Evolutionary conservation across 1,140 invertebrate species (phyloP), one percentile per base, ranked within the genome.

Genomic region (Leptinotarsa texana): DNA sequence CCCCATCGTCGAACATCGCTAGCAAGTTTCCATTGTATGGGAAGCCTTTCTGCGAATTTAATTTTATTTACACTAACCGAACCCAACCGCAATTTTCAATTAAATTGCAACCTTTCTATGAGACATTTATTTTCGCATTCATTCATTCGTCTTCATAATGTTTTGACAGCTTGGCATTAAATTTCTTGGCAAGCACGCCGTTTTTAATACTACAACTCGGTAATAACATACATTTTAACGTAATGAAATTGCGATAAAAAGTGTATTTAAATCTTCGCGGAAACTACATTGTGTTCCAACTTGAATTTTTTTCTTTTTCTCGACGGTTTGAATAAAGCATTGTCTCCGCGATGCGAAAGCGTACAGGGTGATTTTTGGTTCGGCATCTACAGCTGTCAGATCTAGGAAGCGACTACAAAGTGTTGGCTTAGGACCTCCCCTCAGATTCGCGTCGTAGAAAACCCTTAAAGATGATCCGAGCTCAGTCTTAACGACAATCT

Each of bases 211-310:
- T 57, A 70, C 69, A 22, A 70, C 63, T 65, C 69, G 69, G 69
- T 70, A 70, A 70, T 70, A 70, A 70, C 69, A 70, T 61, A 70
- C 69, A 70, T 70, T 70, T 70, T 70, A 70, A 70, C 69, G 69
- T 70, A 70, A 70, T 70, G 69, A 70, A 70, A 70, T 48, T 70
- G 69, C 69, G 69, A 70, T 70, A 70, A 70, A 70, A 70, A 70
- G 48, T 70, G 69, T 70, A 70, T 70, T 70, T 70, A 70, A 70
- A 70, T 70, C 69, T 70, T 70, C 21, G 69, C 69, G 22, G 48
- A 70, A 70, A 70, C 69, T 70, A 70, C 69, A 70, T 70, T 70
- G 69, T 69, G 33, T 70, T 61, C 69, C 33, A 61, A 42, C 47
- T 70, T 70, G 22, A 24, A 18, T 42, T 24, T 65, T 22, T 21